These are phyloP conservation scores for Festucalex cinctus DNA, from an alignment of 2,113 vertebrate genomes.

Conservation along the genomic window DNA sequence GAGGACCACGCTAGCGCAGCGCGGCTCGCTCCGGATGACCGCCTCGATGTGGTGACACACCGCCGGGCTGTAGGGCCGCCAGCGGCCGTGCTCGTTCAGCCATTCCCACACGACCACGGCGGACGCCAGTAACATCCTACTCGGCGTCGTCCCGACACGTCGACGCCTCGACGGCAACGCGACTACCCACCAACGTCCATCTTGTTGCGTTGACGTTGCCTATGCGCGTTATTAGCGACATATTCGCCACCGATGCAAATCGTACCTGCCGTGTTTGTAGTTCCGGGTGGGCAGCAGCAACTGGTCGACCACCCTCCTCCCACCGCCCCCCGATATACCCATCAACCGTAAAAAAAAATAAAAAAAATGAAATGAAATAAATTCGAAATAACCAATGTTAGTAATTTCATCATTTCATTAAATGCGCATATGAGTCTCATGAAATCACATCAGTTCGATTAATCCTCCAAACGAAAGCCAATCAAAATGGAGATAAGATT, in stretches of 20 bases:
- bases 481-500: too few species aligned
- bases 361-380: too few species aligned
- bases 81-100: conserved; percentile 96
- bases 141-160: conserved; percentile 13
- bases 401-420: too few species aligned
- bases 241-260: conserved; percentile 43
- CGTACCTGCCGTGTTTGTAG: conserved; percentile 68
- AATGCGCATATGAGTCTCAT: too few species aligned
- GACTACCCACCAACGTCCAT: conserved; percentile 44
- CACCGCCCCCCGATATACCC: too few species aligned
- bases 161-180: conserved; percentile 52
- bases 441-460: too few species aligned
- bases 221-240: conserved; percentile 39
- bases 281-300: conserved; percentile 39
- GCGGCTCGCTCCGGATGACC: conserved; percentile 86
- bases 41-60: conserved; percentile 96
- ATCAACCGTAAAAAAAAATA: too few species aligned
- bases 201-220: conserved; percentile 50
- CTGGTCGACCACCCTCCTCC: background rate
- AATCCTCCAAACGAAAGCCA: too few species aligned
- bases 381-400: too few species aligned
- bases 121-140: conserved; percentile 87
- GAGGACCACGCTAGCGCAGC: conserved; percentile 88
- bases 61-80: conserved; percentile 93
- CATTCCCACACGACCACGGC: conserved; percentile 96